These are phyloP conservation scores for Hippocampus abdominalis DNA, from an alignment of 2,113 vertebrate genomes.

Conservation along the genomic window DNA sequence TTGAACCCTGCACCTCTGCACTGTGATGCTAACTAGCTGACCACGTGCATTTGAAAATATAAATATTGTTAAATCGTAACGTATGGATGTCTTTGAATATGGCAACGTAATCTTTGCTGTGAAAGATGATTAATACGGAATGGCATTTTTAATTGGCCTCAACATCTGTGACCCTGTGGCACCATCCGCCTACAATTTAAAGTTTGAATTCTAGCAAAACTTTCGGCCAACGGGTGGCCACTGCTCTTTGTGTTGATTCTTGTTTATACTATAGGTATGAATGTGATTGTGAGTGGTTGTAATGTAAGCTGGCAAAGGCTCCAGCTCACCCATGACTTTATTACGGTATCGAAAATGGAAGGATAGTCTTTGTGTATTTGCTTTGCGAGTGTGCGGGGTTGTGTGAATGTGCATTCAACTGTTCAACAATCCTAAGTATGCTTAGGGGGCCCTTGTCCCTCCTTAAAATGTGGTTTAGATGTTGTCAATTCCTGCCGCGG, in stretches of 20 bases:
- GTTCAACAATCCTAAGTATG: constrained; percentile 3
- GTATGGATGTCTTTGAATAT: no score
- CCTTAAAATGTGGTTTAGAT: constrained; percentile 50
- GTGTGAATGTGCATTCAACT: constrained; percentile 19
- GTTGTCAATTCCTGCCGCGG: constrained; percentile 45
- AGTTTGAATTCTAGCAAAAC: no score
- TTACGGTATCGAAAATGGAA: neutral
- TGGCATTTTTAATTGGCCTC: no score
- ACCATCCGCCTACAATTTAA: no score
- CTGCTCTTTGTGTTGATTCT: neutral
- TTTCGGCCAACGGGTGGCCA: no score
- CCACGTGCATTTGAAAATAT: no score
- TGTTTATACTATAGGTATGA: constrained; percentile 7
- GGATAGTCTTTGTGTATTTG: neutral
- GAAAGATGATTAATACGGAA: no score
- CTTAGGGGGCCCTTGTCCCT: constrained; percentile 38
- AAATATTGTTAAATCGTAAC: no score
- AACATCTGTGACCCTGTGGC: no score
- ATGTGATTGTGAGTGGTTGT: neutral
- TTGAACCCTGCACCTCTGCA: no score
- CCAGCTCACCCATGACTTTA: neutral
- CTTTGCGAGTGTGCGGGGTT: neutral
- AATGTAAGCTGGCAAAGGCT: neutral
- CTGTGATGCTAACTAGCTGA: no score
- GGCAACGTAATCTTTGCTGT: no score